Conservation (phyloP, 2,888 invertebrate species). For the Sclerodermus sp. region DNA sequence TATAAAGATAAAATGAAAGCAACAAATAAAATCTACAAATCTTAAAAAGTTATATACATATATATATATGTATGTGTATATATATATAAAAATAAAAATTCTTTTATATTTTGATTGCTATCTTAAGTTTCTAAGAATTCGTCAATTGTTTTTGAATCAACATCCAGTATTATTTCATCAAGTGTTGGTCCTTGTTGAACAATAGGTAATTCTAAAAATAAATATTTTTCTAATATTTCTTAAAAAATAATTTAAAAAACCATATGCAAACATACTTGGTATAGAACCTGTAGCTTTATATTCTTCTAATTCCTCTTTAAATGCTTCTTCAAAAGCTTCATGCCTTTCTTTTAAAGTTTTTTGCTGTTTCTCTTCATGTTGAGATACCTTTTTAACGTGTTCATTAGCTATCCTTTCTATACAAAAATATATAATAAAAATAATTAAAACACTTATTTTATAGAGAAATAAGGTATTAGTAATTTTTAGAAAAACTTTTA, state of each 20-base stretch:
- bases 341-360: conserved; percentile 67
- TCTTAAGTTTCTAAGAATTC: conserved; percentile 63
- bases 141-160: conserved; percentile 65
- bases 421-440: conserved; percentile 32
- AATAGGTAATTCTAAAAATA: conserved; percentile 39
- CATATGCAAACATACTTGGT: conserved; percentile 59
- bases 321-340: conserved; percentile 71
- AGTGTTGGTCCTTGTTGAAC: conserved; percentile 58
- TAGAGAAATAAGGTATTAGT: conserved; percentile 5
- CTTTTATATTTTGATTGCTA: no score
- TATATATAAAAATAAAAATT: no score
- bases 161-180: conserved; percentile 68
- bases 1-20: no score
- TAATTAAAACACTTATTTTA: background rate
- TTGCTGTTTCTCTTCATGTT: conserved; percentile 62
- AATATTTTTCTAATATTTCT: no score
- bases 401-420: conserved; percentile 62
- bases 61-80: no score
- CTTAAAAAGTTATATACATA: no score
- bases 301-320: conserved; percentile 68
- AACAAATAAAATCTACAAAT: no score
- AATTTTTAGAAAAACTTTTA: conserved; percentile 42
- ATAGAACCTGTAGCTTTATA: conserved; percentile 67
- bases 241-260: no score
- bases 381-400: conserved; percentile 63